Evolutionary conservation across 2,888 invertebrate genomes (phyloP), one percentile per base, ranked within the genome.

Genomic region (Lobophora halterata): DNA sequence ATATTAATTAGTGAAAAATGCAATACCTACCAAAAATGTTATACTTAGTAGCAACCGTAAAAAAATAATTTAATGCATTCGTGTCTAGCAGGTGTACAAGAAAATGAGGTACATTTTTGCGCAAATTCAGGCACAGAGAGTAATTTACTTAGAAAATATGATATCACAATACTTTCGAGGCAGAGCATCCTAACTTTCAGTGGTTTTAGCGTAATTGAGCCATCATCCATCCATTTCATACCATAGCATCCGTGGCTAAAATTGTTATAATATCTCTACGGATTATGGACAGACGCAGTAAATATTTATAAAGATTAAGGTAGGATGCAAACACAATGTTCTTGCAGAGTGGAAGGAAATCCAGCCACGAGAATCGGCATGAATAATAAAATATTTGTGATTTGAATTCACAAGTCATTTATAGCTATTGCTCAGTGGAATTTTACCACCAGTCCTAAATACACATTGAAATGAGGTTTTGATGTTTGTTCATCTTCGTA

Each of bases 361-460:
- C 53, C 43, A 57, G 46, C 16, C 11, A 28, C 25, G 43, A 13
- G 36, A 39, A 47, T 47, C 43, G 41, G 39, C 43, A 39, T 49
- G 53, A 55, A 57, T 53, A 54, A 52, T 51, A 52, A 55, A 32
- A 35, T 41, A 45, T 42, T 34, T 55, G 55, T 55, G 55, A 57
- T 57, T 51, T 50, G 55, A 54, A 58, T 57, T 45, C 34, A 41
- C 49, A 52, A 52, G 49, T 51, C 46, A 49, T 45, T 52, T 58
- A n/a, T n/a, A n/a, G n/a, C n/a, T 49, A 56, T 55, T 41, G 46
- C 49, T 27, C 24, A 42, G 37, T 49, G 52, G 56, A 52, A 58
- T 52, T 53, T 49, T 57, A 55, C 58, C 32, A n/a, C n/a, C 45
- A 43, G 40, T 45, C 50, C 46, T 51, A 47, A 43, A 39, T 38